Evolutionary conservation across 2,888 invertebrate species (phyloP).

Genomic region (Drosophila histrio): DNA sequence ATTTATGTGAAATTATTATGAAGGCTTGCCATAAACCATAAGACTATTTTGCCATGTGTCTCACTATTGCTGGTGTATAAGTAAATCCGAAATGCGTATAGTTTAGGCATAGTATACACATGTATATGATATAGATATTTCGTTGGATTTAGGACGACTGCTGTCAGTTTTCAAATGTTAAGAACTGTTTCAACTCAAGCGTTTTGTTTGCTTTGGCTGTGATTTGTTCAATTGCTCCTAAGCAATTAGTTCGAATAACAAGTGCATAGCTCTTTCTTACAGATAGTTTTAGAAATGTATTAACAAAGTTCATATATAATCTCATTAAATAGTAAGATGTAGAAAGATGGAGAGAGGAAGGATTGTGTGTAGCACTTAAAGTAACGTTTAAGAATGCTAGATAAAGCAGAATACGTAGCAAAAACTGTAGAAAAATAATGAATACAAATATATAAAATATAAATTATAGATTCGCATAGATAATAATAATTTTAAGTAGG

Average conservation of each 20-base stretch:
- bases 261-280: not conserved
- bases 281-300: too few relatives aligned
- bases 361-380: too few relatives aligned
- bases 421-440: too few relatives aligned
- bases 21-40: conserved; percentile 51
- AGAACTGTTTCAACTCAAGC: conserved; percentile 53
- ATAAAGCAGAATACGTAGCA: not conserved
- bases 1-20: conserved; percentile 59
- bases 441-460: too few relatives aligned
- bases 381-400: not conserved
- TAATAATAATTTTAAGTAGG: too few relatives aligned
- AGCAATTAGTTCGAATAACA: conserved; percentile 11
- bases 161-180: conserved; percentile 39
- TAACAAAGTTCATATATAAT: not conserved
- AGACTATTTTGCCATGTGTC: conserved; percentile 49
- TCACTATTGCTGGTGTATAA: conserved; percentile 15
- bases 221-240: conserved; percentile 11
- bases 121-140: conserved; percentile 8
- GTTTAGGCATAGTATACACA: conserved; percentile 10
- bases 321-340: not conserved
- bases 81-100: conserved; percentile 29
- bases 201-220: conserved; percentile 9
- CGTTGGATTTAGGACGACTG: conserved; percentile 15
- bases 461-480: too few relatives aligned
- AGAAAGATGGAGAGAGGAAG: not conserved